Base-by-base conservation (phyloP, 2,797 vertebrate genomes). In the Luscinia megarhynchos region DNA sequence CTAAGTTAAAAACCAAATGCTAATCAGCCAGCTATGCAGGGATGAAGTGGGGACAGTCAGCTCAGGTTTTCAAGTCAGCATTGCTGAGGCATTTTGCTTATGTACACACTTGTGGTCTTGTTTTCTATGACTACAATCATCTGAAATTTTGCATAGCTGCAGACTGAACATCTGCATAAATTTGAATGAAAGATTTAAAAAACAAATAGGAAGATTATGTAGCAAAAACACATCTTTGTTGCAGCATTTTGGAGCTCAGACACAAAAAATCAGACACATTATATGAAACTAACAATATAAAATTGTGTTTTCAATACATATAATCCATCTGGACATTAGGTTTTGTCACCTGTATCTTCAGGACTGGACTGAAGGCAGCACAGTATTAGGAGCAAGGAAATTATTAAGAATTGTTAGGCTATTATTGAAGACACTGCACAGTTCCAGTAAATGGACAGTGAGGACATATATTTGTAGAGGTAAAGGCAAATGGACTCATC, bases 151-250 rank as follows among this genome's bases (percentile, higher is more conserved):
- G 89, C 92, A 77, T 87, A 93, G 87, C 94, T 93, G 87, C 92
- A 91, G 77, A 84, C 92, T 87, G 92, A 96, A 95, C 89, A 96
- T 93, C 93, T 97, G 92, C 91, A 93, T 91, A 87, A 93, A 91
- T 87, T 82, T 81, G 86, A 96, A 94, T 90, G 73, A 93, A 92
- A 88, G 61, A 79, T 77, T 93, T 77, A 61, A 87, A 70, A 90
- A 92, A 91, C 91, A 95, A 96, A 89, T 82, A 85, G 58, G 93
- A 84, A 94, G 88, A 96, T 96, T 95, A 84, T 86, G 91, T 81
- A 54, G 92, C 77, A 74, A 94, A 91, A 88, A 54, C 45, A 67
- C 30, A 20, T 95, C 64, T 95, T 91, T 87, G 54, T 96, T 89
- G 89, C 43, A 61, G 70, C 45, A n/a, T 85, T 97, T 94, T 3